Base-by-base conservation (phyloP, 53 echinoderm and acorn worm genomes). In the Mesocentrotus franciscanus region DNA sequence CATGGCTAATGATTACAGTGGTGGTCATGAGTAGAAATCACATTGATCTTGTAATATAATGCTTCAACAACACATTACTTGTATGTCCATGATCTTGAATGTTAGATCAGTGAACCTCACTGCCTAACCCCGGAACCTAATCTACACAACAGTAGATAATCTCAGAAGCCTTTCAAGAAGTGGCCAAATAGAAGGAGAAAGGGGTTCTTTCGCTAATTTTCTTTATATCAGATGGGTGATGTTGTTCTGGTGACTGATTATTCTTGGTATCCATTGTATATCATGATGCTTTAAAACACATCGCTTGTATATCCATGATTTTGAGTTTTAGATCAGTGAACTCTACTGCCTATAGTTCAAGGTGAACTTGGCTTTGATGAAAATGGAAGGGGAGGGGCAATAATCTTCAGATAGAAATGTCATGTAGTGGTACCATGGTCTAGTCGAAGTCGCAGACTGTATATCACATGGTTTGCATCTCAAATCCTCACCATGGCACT, bases 1-100 rank as follows among this genome's bases (percentile, higher is more conserved):
- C 56, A 94, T 98, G 92, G 98, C 97, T n/a, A 97, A 97, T 76
- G 98, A 98, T 94, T 97, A 71, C 93, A 98, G 98, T 83, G 98
- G 97, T 96, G 95, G 97, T 70, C 96, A 97, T 98, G 96, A 98
- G 98, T 98, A 96, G 56, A 56, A 33, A 36, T 72, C n/a, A 8
- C 24, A 24, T 74, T 30, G n/a, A 10, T 74, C 24, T 1, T 74
- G 74, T 74, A 74, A 74, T 12, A 5, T 58, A 58, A 59, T 27
- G 58, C 87, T 87, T 58, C 3, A 58, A 29, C 11, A 87, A n/a
- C 87, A 87, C 58, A 87, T 87, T 39, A 18, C 36, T 81, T 81
- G 81, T 42, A 17, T 6, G 20, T 42, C 36, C 81, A 42, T 81
- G 81, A 81, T 42, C 81, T 81, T 42, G 81, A 81, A 36, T 81